Percentiles rank a stretch among this genome's conserved stretches.
Evolutionary conservation across 2,888 invertebrate genomes (phyloP).

Genomic region (Orchesellides sinensis): DNA sequence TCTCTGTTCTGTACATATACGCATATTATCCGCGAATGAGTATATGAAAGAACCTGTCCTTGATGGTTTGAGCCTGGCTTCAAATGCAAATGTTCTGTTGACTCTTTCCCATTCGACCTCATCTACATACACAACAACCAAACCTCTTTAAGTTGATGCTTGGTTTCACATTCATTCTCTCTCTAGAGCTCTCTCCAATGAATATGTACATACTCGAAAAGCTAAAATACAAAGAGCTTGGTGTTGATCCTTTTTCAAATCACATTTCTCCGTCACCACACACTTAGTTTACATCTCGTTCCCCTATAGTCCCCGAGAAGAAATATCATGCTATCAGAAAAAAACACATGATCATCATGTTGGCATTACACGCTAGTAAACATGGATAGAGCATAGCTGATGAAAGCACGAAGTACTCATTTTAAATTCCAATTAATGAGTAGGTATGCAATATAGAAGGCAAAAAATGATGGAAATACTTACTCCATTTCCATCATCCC

Average conservation of each 20-base stretch:
- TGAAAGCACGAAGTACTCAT: not conserved
- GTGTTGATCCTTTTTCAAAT: slow-evolving; percentile 61
- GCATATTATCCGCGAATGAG: slow-evolving; percentile 48
- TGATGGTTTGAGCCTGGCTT: slow-evolving; percentile 33
- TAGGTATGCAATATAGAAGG: too few species aligned
- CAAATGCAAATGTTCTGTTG: slow-evolving; percentile 53
- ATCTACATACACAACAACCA: slow-evolving; percentile 57
- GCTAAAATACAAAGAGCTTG: slow-evolving; percentile 55
- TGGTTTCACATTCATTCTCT: slow-evolving; percentile 41
- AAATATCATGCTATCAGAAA: not conserved
- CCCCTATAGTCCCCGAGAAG: slow-evolving; percentile 27
- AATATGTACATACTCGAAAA: slow-evolving; percentile 28
- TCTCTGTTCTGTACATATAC: too few species aligned
- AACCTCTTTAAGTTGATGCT: slow-evolving; percentile 40
- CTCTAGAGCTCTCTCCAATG: slow-evolving; percentile 2
- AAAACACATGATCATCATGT: not conserved
- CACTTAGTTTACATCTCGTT: slow-evolving; percentile 25
- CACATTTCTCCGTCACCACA: slow-evolving; percentile 50
- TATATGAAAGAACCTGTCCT: slow-evolving; percentile 1
- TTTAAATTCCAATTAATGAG: slow-evolving; percentile 21
- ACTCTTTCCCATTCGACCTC: slow-evolving; percentile 43
- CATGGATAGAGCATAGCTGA: slow-evolving; percentile 2
- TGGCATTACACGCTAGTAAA: not conserved
- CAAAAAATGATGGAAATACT: too few species aligned
- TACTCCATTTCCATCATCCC: too few species aligned